Evolutionary conservation across 92 coral and sea anemone genomes (phyloP).

Genomic region (Anthopleura xanthogrammica): DNA sequence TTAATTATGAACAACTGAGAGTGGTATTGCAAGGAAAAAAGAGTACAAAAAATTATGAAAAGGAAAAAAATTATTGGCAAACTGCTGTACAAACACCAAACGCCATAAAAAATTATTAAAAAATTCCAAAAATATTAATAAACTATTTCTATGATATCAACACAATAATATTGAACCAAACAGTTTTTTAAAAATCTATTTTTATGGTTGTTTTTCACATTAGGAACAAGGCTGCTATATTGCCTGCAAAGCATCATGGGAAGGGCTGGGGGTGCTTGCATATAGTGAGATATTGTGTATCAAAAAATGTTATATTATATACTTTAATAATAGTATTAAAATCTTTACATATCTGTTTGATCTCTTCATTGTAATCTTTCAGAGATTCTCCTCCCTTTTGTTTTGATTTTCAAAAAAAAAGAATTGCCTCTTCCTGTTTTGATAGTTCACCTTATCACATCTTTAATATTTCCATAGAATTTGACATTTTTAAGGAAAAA

Average conservation of each 20-base stretch:
- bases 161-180: background rate
- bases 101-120: background rate
- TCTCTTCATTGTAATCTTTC: background rate
- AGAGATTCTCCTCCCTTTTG: background rate
- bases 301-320: background rate
- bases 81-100: background rate
- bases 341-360: background rate
- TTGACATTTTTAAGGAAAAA: too few species aligned
- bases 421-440: too few species aligned
- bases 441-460: too few species aligned
- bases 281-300: background rate
- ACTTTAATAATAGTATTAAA: background rate
- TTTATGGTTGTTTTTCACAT: background rate
- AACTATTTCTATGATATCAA: slow-evolving; percentile 1
- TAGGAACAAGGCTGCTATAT: background rate
- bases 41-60: background rate
- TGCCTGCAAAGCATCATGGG: slow-evolving; percentile 9
- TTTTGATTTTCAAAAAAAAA: too few species aligned
- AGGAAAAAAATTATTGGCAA: background rate
- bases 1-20: background rate
- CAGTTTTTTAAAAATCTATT: background rate
- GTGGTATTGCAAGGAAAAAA: background rate
- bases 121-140: background rate
- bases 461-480: too few species aligned
- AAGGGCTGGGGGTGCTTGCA: background rate